Conservation (phyloP, 1,140 invertebrate species). For the Belonocnema kinseyi region DNA sequence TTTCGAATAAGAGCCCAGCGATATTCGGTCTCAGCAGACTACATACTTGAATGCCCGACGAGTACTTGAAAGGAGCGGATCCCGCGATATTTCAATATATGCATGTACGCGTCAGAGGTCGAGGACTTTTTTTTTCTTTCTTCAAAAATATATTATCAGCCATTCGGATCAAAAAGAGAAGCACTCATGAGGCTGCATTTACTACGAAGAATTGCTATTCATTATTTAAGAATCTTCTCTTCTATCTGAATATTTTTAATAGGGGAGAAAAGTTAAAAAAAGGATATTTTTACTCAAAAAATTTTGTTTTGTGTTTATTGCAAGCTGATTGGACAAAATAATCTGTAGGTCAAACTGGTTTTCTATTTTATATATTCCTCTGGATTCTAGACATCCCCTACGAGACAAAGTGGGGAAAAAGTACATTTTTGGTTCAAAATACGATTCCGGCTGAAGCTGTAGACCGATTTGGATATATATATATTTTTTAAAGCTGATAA, state of each 20-base stretch:
- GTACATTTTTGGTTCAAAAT: too few relatives aligned
- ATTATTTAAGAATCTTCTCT: neutral
- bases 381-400: too few relatives aligned
- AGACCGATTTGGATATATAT: too few relatives aligned
- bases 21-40: conserved; percentile 22
- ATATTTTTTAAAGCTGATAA: too few relatives aligned
- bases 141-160: conserved; percentile 13
- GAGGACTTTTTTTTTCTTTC: neutral
- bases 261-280: too few relatives aligned
- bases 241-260: neutral
- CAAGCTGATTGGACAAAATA: too few relatives aligned
- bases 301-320: too few relatives aligned
- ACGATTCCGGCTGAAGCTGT: too few relatives aligned
- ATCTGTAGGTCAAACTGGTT: too few relatives aligned
- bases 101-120: conserved; percentile 14
- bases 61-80: conserved; percentile 18
- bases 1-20: conserved; percentile 10
- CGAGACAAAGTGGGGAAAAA: too few relatives aligned
- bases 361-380: too few relatives aligned
- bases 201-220: neutral
- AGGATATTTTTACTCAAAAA: too few relatives aligned
- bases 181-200: neutral
- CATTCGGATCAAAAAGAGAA: conserved; percentile 8
- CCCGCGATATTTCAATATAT: conserved; percentile 26
- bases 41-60: conserved; percentile 13